phyloP scores from a whole-genome alignment of 2,888 invertebrate genomes.

The Steinernema hermaphroditum region DNA sequence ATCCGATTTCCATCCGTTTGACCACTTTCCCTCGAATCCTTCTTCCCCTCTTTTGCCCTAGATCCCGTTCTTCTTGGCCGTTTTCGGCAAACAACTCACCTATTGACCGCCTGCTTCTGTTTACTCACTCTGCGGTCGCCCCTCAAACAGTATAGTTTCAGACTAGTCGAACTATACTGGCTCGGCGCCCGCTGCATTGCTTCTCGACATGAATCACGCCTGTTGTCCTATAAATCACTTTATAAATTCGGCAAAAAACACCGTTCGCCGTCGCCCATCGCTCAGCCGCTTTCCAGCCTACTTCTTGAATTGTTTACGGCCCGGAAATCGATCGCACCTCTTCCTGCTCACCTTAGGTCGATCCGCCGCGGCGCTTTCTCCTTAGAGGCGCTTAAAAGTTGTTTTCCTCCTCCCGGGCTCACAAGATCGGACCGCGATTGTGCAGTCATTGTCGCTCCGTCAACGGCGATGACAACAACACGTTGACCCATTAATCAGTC shows the following conservation, averaged over 20 bases:
- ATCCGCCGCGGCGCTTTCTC: conserved; percentile 20
- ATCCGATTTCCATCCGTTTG: background rate
- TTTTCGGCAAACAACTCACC: conserved; percentile 7
- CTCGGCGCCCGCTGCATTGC: no score
- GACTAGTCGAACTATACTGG: background rate
- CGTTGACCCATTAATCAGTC: background rate
- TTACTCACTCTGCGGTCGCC: background rate
- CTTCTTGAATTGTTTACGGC: conserved; percentile 13
- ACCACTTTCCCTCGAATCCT: background rate
- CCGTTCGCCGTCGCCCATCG: no score
- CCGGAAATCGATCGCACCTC: conserved; percentile 18
- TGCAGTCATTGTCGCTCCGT: no score
- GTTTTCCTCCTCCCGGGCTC: background rate
- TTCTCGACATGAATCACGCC: background rate
- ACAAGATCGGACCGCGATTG: no score
- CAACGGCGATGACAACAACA: no score
- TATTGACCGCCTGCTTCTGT: background rate
- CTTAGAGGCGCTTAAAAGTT: conserved; percentile 19
- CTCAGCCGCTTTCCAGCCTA: no score
- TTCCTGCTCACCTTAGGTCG: background rate
- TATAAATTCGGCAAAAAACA: background rate
- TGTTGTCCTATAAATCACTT: background rate
- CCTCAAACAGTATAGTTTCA: background rate
- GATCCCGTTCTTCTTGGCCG: background rate
- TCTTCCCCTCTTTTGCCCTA: background rate